Base-by-base conservation (phyloP, 2,113 vertebrate genomes). In the Salvelinus namaycush region DNA sequence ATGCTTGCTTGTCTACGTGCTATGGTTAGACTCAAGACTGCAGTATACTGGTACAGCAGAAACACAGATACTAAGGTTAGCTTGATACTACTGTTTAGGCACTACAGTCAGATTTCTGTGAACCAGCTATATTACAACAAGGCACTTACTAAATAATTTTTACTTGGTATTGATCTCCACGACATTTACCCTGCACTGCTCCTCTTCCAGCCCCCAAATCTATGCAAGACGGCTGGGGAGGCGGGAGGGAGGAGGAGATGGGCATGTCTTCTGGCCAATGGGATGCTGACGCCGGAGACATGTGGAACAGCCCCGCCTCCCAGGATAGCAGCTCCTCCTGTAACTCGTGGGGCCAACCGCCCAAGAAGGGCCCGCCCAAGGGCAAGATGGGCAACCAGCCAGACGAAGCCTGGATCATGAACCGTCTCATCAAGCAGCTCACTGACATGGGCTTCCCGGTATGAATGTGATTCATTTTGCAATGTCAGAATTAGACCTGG, bases 361-460 rank as follows among this genome's bases (percentile, higher is more conserved):
- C 95, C 48, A 98, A 97, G 89, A 98, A 97, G 90, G 94, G 92
- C 89, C 95, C 94, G 85, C 95, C 92, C 74, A 99, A 99, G 91
- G 89, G 76, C 85, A 99, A 97, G 89, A 91, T 94, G 68, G 92
- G 95, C 78, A 95, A 91, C 90, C 98, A 98, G 91, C 97, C 96
- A 91, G 97, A 99, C 75, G 97, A 99, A 78, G 91, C 93, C 90
- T 98, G 96, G 97, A 95, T 97, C 88, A 94, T 99, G 96, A 97
- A 93, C 87, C 96, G 96, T 87, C 96, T 99, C 90, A 96, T 96
- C 88, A 98, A 97, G 93, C 97, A 99, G 90, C 95, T 99, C 89
- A 98, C 96, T 77, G 97, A 99, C 91, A 99, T 99, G 97, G 97
- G 97, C 92, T 99, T 99, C 93, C 97, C 96, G 88, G 97, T 99